Evolutionary conservation across 2,888 invertebrate species (phyloP), one percentile per base, ranked within the genome.

Genomic region (Cecidostiba fungosa): DNA sequence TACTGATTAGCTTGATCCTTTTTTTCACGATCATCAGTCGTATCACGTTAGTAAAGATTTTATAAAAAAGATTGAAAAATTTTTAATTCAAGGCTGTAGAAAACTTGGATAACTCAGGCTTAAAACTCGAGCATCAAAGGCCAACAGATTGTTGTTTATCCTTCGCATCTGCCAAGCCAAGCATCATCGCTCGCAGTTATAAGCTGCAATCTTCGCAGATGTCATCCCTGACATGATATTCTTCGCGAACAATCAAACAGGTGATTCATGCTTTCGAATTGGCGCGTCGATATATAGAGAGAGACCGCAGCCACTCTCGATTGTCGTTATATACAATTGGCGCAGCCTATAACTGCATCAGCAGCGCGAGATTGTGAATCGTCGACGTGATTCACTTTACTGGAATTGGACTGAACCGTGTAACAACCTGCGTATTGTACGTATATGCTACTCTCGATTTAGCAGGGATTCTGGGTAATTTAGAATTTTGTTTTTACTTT

Each of bases 351-450:
- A 50, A 59, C 8, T 23, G 23, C 59, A 50, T 50, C 50, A 19
- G 39, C 70, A 2, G 69, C 32, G 43, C 26, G 43, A 76, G 39
- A 72, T 32, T 23, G 36, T 66, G 72, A 47, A 36, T 50, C 36
- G 8, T 36, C 29, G 50, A 50, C 43, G 59, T 50, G 77, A 85
- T 82, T 85, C 81, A 73, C 73, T 85, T 70, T 77, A 4, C n/a
- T 43, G 77, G 62, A 81, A 84, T 81, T 72, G 59, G 59, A 70
- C 39, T 23, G 66, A 76, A 47, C n/a, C 50, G 16, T 43, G n/a
- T 69, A 29, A 29, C 16, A 14, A 32, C 32, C 69, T 12, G 29
- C 29, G 69, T 69, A n/a, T n/a, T 54, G 32, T 32, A 1, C 69
- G 8, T 69, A 16, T 69, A 2, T 29, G 32, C 8, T 29, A n/a